These are phyloP conservation scores for Ctenicera cuprea DNA, from an alignment of 2,888 invertebrate species.

Conservation along the genomic window DNA sequence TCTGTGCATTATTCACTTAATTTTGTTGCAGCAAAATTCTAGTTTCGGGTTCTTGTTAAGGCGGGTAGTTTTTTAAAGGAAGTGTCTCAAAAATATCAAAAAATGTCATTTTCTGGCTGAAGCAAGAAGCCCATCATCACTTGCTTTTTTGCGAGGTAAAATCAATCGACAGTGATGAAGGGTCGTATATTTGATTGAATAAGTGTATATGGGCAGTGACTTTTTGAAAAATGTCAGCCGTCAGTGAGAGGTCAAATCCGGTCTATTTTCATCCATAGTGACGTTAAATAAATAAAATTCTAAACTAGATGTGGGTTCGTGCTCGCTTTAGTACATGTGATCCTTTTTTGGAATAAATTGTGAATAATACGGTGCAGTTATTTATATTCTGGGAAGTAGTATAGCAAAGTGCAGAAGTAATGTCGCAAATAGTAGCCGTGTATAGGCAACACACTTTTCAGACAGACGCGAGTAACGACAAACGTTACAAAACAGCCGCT, in stretches of 20 bases:
- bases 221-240: constrained; percentile 6
- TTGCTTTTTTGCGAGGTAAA: neutral
- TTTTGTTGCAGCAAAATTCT: constrained; percentile 3
- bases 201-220: neutral
- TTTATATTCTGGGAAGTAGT: too few relatives aligned
- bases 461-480: too few relatives aligned
- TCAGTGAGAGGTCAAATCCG: constrained; percentile 3
- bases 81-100: neutral
- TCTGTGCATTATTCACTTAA: constrained; percentile 23
- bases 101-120: neutral
- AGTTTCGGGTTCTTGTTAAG: neutral
- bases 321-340: too few relatives aligned
- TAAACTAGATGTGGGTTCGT: too few relatives aligned
- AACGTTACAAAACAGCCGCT: too few relatives aligned
- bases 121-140: too few relatives aligned
- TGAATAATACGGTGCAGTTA: too few relatives aligned
- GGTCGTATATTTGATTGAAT: constrained; percentile 15
- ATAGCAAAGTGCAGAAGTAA: too few relatives aligned
- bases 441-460: too few relatives aligned
- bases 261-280: neutral
- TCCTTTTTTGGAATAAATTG: too few relatives aligned
- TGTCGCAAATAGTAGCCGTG: too few relatives aligned
- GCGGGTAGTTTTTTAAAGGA: neutral
- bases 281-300: too few relatives aligned
- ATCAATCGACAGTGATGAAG: constrained; percentile 13